Percentiles rank a stretch among this genome's conserved stretches.
Conservation (phyloP, 2,888 invertebrate genomes). For the Tenthredo amoena region DNA sequence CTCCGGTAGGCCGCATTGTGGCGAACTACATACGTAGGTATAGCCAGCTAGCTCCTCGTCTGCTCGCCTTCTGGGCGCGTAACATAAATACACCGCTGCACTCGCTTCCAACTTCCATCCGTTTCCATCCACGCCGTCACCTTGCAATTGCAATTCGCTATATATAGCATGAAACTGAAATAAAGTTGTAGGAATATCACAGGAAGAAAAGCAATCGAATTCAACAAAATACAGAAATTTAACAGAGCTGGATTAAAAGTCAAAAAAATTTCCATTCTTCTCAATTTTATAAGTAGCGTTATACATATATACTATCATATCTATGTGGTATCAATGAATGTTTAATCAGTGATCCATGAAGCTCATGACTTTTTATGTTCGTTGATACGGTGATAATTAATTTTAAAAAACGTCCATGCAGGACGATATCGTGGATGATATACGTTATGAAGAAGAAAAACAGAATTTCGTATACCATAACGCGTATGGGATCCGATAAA, state of each 20-base stretch:
- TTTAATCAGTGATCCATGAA: too few relatives aligned
- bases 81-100: background rate
- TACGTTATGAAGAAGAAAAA: too few relatives aligned
- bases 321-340: too few relatives aligned
- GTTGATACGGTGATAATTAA: too few relatives aligned
- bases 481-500: too few relatives aligned
- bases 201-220: background rate
- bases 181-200: too few relatives aligned
- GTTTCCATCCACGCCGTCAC: background rate
- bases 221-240: background rate
- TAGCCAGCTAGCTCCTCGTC: background rate
- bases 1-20: conserved; percentile 67
- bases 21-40: background rate
- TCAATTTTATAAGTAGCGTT: too few relatives aligned
- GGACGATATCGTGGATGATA: too few relatives aligned
- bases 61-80: background rate
- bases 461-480: too few relatives aligned
- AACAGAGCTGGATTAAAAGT: background rate
- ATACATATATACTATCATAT: too few relatives aligned
- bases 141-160: conserved; percentile 2
- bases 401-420: too few relatives aligned
- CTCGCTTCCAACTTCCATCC: conserved; percentile 2
- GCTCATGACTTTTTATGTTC: too few relatives aligned
- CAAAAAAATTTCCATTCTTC: background rate
- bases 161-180: background rate